Conservation (phyloP, 1,140 invertebrate species). For the Cataglyphis hispanica region DNA sequence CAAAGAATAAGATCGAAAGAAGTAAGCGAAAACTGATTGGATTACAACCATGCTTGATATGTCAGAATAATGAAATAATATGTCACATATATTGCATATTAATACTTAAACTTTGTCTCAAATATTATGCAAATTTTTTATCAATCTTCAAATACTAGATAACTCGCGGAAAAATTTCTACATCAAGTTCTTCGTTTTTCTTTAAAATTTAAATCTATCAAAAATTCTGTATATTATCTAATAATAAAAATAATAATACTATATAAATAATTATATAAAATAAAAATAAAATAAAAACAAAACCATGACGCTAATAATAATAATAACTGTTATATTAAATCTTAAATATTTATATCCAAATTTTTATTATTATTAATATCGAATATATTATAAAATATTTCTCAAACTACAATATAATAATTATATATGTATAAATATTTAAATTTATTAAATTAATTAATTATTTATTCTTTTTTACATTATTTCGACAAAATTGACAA, state of each 20-base stretch:
- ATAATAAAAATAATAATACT: constrained; percentile 3
- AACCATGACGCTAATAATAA: no score
- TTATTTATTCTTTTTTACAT: neutral
- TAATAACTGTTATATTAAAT: neutral
- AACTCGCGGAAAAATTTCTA: neutral
- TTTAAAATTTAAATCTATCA: neutral
- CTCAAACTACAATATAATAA: neutral
- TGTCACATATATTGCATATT: neutral
- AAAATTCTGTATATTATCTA: neutral
- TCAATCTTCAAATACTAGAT: neutral
- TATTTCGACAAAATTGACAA: constrained; percentile 3
- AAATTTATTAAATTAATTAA: no score
- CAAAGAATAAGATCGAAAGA: neutral
- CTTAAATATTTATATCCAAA: neutral
- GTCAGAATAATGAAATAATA: neutral
- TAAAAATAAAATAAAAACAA: no score
- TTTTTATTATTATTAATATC: neutral
- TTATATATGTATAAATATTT: neutral
- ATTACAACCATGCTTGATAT: neutral
- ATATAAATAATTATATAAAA: neutral
- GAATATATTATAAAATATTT: neutral
- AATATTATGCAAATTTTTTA: neutral
- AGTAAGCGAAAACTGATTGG: neutral
- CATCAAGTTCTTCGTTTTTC: neutral
- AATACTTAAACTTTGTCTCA: neutral